Evolutionary conservation across 2,888 invertebrate genomes (phyloP), one percentile per base, ranked within the genome.

Genomic region (Nezara viridula): DNA sequence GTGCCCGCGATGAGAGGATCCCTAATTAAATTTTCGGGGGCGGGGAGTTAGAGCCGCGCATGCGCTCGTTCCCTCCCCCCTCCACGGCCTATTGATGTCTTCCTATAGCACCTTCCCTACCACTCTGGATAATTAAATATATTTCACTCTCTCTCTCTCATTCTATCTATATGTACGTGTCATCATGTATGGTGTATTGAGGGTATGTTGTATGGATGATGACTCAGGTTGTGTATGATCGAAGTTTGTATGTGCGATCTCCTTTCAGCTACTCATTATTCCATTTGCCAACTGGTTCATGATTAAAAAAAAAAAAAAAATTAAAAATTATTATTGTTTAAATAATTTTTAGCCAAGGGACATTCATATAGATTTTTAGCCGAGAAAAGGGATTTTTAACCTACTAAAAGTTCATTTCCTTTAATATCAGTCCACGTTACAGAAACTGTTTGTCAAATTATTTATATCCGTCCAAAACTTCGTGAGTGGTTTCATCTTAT

Each of bases 61-160:
- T 47, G 81, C 44, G 81, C 81, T 4, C 40, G 24, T 37, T 19
- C 86, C 40, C 87, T 16, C 60, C 88, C 44, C 81, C 88, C 77
- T 81, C 81, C 88, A 47, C 85, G 7, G 50, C 88, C 88, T 88
- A 88, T 88, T 88, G 88, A 88, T 88, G 81, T 88, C 88, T 88
- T 88, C 88, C 88, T 77, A 77, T 52, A 85, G 73, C 73, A 47
- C 85, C 73, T 37, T 40, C 88, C 66, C 73, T 49, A 88, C 49
- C 88, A 66, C 81, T 47, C 86, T 14, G 49, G 86, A 16, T 86
- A 86, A 86, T 55, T 86, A 52, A 86, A 86, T 52, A 86, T 86
- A 52, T 86, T 81, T 37, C 81, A 47, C 81, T 73, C 66, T 73
- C 66, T 55, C 55, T 55, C 55, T 60, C n/a, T 27, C 14, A 19